Evolutionary conservation across 2,113 vertebrate genomes (phyloP).

Genomic region (Campylorhamphus procurvoides): DNA sequence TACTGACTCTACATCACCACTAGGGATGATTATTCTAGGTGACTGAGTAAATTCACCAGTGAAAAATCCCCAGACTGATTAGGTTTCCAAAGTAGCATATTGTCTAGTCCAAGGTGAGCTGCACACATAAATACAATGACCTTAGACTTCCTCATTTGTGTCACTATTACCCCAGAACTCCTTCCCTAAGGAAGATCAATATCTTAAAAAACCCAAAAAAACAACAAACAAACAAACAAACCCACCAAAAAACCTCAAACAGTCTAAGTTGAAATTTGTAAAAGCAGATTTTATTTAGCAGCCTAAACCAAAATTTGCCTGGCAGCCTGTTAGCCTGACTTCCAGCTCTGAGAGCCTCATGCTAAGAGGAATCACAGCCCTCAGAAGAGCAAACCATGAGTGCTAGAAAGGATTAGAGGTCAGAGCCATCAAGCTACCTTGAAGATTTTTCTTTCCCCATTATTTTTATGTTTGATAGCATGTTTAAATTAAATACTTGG

Average conservation of each 20-base stretch:
- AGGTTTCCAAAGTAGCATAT: slow-evolving; percentile 2
- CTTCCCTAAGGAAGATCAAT: not conserved
- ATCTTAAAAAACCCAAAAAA: not conserved
- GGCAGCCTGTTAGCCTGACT: not conserved
- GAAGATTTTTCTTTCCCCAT: not conserved
- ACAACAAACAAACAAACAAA: too few species aligned
- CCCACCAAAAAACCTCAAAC: accelerated
- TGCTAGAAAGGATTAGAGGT: slow-evolving; percentile 1
- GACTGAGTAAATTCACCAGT: not conserved
- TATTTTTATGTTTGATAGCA: slow-evolving; percentile 15
- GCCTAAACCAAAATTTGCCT: not conserved
- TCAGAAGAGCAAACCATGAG: not conserved
- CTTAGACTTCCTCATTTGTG: not conserved
- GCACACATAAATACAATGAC: not conserved
- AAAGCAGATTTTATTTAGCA: not conserved
- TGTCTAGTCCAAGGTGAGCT: not conserved
- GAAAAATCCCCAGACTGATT: not conserved
- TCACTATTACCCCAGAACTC: not conserved
- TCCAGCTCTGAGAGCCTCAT: not conserved
- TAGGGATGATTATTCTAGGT: not conserved
- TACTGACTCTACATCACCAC: not conserved
- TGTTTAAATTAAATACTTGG: not conserved
- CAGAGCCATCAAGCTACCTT: not conserved
- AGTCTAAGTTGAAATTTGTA: not conserved
- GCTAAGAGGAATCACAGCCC: not conserved